phyloP scores from a whole-genome alignment of 2,888 invertebrate genomes.

The Caenorhabditis sp. region DNA sequence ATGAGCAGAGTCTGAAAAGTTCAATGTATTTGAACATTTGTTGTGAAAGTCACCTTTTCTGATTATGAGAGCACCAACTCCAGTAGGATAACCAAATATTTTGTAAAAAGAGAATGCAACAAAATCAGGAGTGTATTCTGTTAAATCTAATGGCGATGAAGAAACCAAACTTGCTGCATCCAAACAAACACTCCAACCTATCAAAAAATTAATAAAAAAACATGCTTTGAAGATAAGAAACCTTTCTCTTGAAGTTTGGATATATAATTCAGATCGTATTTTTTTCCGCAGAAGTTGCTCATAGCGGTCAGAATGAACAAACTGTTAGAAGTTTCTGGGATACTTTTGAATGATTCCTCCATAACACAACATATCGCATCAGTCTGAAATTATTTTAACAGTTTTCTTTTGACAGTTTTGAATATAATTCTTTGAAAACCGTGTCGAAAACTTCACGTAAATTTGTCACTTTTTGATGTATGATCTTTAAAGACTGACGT shows the following conservation, averaged over 20 bases:
- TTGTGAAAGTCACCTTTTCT: slow-evolving; percentile 76
- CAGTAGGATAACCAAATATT: slow-evolving; percentile 93
- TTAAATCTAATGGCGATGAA: slow-evolving; percentile 82
- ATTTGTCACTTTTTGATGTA: neutral
- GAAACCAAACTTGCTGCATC: slow-evolving; percentile 87
- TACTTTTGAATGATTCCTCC: slow-evolving; percentile 4
- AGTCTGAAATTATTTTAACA: too few species aligned
- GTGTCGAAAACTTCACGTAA: too few species aligned
- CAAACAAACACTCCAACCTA: slow-evolving; percentile 76
- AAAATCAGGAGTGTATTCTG: slow-evolving; percentile 83
- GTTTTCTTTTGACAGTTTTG: neutral
- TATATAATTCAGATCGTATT: slow-evolving; percentile 75
- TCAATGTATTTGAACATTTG: neutral
- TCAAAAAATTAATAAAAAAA: slow-evolving; percentile 3
- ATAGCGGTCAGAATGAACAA: slow-evolving; percentile 89
- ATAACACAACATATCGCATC: slow-evolving; percentile 33
- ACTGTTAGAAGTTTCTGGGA: slow-evolving; percentile 19
- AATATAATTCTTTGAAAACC: too few species aligned
- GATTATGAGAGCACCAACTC: slow-evolving; percentile 80
- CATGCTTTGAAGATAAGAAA: slow-evolving; percentile 1
- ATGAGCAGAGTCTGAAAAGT: slow-evolving; percentile 50
- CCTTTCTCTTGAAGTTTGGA: slow-evolving; percentile 46
- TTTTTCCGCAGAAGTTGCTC: slow-evolving; percentile 91
- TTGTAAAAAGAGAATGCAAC: slow-evolving; percentile 90
- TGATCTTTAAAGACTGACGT: too few species aligned